Evolutionary conservation across 2,797 vertebrate genomes (phyloP).

Genomic region (Scarus forsteni): DNA sequence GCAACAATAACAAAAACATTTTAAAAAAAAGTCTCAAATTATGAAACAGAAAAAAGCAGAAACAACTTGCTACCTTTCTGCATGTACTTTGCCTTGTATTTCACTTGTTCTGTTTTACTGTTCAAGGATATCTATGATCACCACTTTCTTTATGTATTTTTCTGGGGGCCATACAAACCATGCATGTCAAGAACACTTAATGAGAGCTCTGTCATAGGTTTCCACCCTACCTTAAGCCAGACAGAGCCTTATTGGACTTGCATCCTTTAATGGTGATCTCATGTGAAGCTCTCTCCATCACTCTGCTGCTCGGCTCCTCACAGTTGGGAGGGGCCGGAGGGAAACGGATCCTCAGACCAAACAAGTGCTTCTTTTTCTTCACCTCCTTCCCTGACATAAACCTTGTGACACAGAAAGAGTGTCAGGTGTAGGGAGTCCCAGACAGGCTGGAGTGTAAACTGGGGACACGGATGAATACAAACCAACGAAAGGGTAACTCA

Average conservation of each 20-base stretch:
- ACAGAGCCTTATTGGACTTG: conserved; percentile 90
- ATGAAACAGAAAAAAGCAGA: neutral
- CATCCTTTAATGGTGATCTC: conserved; percentile 97
- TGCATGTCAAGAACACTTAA: too few relatives aligned
- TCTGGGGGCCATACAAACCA: too few relatives aligned
- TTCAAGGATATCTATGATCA: too few relatives aligned
- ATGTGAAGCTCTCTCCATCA: conserved; percentile 92
- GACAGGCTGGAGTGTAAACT: neutral
- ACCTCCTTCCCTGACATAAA: conserved; percentile 99
- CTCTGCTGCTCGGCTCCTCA: conserved; percentile 87
- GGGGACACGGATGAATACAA: neutral
- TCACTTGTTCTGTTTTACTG: too few relatives aligned
- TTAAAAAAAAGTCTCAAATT: conserved; percentile 25
- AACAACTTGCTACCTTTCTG: too few relatives aligned
- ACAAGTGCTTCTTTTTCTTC: conserved; percentile 99
- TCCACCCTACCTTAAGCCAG: conserved; percentile 85
- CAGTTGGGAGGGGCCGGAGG: conserved; percentile 93
- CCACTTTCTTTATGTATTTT: too few relatives aligned
- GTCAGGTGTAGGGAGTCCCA: neutral
- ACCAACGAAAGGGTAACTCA: conserved; percentile 79
- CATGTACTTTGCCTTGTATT: too few relatives aligned
- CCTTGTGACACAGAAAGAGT: conserved; percentile 75
- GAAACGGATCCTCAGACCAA: conserved; percentile 95
- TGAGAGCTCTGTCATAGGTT: neutral
- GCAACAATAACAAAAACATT: conserved; percentile 27